Evolutionary conservation across 1,140 invertebrate genomes (phyloP).

Genomic region (Drosophila funebris): DNA sequence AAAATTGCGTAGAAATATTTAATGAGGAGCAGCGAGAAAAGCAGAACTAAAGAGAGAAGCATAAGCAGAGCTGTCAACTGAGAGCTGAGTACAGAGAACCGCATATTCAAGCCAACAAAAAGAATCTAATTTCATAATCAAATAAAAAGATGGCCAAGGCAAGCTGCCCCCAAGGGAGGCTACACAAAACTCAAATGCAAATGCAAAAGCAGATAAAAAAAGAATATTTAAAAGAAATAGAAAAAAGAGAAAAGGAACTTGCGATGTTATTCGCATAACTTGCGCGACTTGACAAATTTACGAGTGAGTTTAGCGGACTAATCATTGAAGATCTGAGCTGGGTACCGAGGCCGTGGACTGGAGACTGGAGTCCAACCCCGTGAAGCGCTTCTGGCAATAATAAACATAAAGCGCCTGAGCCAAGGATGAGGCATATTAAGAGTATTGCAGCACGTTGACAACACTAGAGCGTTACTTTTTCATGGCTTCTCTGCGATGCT

Average conservation of each 20-base stretch:
- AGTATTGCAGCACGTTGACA: conserved; percentile 51
- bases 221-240: conserved; percentile 5
- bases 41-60: background rate
- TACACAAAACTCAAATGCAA: conserved; percentile 51
- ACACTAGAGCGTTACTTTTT: conserved; percentile 15
- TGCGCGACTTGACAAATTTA: conserved; percentile 79
- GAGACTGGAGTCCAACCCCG: background rate
- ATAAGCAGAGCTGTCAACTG: background rate
- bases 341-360: conserved; percentile 2
- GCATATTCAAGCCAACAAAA: conserved; percentile 12
- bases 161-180: conserved; percentile 37
- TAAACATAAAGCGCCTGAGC: conserved; percentile 36
- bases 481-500: conserved; percentile 3
- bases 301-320: conserved; percentile 75
- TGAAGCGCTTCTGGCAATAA: conserved; percentile 51
- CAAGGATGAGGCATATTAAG: conserved; percentile 32
- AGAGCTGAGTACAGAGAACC: background rate
- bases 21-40: conserved; percentile 40
- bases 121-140: conserved; percentile 79
- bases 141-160: conserved; percentile 68
- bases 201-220: conserved; percentile 50
- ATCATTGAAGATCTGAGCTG: conserved; percentile 63
- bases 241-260: background rate
- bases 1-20: conserved; percentile 67
- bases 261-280: conserved; percentile 53